Evolutionary conservation across 2,113 vertebrate genomes (phyloP), one percentile per base, ranked within the genome.

Genomic region (Thomomys bottae): DNA sequence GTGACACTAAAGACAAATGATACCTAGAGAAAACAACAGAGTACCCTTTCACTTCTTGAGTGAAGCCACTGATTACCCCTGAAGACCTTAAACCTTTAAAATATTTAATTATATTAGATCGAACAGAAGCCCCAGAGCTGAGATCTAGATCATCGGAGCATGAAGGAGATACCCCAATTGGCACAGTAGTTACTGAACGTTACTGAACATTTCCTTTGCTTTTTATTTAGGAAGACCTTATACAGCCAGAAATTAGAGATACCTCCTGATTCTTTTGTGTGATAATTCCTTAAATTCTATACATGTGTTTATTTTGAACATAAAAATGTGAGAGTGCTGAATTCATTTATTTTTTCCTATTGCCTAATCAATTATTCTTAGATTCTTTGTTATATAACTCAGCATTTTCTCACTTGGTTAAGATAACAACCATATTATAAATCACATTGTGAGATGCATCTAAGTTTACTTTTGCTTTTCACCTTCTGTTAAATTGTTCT

Each of bases 281-380:
- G 40, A 2, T 38, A 84, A 68, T 24, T 64, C 38, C 30, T 32
- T 28, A 20, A 38, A n/a, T 2, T 36, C 26, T 68, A 71, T 64
- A 54, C 70, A 23, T n/a, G n/a, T n/a, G n/a, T n/a, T n/a, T n/a
- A n/a, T n/a, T n/a, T 78, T 71, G 42, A 42, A 80, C 21, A 81
- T 17, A 26, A 28, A 59, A 7, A 49, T 81, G 30, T 66, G 21
- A 75, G 36, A 75, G 24, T 85, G 76, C 12, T 36, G 34, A 38
- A 14, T 85, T 93, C n/a, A 26, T 66, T 76, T 87, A 32, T n/a
- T 30, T 90, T 91, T 93, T 84, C 21, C 28, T 63, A 54, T 54
- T 63, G n/a, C 1, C 1, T 67, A 66, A 8, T 11, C 2, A 72
- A 18, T 83, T 78, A 26, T 57, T 45, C 18, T 63, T 54, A 14